Evolutionary conservation across 2,888 invertebrate genomes (phyloP).

Genomic region (Andrena chrysosceles): DNA sequence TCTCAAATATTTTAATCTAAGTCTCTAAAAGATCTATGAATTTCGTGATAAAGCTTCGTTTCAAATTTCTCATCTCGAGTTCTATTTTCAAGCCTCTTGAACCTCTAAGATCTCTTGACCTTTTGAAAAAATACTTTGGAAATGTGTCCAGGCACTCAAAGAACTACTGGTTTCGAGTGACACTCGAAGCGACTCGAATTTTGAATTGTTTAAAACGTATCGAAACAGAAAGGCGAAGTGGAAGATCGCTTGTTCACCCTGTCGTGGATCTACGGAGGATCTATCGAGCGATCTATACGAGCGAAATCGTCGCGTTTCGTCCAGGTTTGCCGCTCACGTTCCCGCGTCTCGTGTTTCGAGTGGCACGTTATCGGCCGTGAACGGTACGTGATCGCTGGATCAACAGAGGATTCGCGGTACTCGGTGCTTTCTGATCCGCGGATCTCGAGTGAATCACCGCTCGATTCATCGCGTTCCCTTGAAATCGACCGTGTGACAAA

Average conservation of each 20-base stretch:
- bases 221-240: background rate
- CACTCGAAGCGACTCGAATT: too few relatives aligned
- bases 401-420: constrained; percentile 36
- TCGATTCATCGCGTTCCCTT: constrained; percentile 17
- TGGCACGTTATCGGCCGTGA: constrained; percentile 21
- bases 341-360: constrained; percentile 50
- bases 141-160: too few relatives aligned
- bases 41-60: too few relatives aligned
- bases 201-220: too few relatives aligned
- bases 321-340: constrained; percentile 37
- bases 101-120: too few relatives aligned
- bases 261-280: background rate
- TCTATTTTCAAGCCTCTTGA: too few relatives aligned
- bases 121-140: too few relatives aligned
- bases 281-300: constrained; percentile 6
- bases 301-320: constrained; percentile 19
- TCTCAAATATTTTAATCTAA: too few relatives aligned
- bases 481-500: constrained; percentile 15
- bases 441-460: constrained; percentile 45
- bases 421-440: constrained; percentile 30
- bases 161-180: too few relatives aligned
- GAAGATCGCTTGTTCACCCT: background rate
- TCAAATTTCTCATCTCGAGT: too few relatives aligned
- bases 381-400: constrained; percentile 45
- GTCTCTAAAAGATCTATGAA: too few relatives aligned